Percentiles rank a stretch among this genome's conserved stretches.
Conservation (phyloP, 1,140 invertebrate genomes). For the Leptopilina clavipes region DNA sequence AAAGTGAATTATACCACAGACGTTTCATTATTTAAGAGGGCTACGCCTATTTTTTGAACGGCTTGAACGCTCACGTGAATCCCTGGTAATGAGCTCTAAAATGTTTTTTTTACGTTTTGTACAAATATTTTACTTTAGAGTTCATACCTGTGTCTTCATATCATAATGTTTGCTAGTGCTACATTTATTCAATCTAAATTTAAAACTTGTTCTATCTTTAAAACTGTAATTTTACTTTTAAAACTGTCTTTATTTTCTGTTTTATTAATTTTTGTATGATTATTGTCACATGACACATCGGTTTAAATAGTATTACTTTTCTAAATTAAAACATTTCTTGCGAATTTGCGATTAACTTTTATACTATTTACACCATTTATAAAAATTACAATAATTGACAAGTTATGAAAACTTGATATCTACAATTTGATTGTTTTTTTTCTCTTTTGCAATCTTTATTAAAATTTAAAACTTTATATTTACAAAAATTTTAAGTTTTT, state of each 20-base stretch:
- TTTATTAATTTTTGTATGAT: background rate
- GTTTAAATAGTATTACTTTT: too few relatives aligned
- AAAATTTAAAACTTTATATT: background rate
- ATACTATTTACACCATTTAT: background rate
- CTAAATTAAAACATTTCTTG: too few relatives aligned
- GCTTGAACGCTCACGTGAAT: constrained; percentile 69
- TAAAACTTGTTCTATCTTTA: background rate
- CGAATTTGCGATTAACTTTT: constrained; percentile 10
- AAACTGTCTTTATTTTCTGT: background rate
- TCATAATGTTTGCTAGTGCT: too few relatives aligned
- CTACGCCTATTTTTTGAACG: constrained; percentile 71
- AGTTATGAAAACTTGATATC: background rate
- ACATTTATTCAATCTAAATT: too few relatives aligned
- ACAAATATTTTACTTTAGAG: constrained; percentile 14
- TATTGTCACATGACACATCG: background rate
- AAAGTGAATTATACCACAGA: constrained; percentile 44
- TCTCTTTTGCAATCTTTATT: background rate
- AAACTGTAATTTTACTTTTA: background rate
- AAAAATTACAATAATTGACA: constrained; percentile 2
- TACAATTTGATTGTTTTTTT: background rate
- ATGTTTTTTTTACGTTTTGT: constrained; percentile 37
- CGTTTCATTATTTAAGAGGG: constrained; percentile 55
- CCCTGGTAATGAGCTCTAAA: constrained; percentile 41
- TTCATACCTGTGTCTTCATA: background rate
- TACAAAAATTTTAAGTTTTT: too few relatives aligned